Base-by-base conservation (phyloP, 2,888 invertebrate species). In the Helobdella robusta region DNA sequence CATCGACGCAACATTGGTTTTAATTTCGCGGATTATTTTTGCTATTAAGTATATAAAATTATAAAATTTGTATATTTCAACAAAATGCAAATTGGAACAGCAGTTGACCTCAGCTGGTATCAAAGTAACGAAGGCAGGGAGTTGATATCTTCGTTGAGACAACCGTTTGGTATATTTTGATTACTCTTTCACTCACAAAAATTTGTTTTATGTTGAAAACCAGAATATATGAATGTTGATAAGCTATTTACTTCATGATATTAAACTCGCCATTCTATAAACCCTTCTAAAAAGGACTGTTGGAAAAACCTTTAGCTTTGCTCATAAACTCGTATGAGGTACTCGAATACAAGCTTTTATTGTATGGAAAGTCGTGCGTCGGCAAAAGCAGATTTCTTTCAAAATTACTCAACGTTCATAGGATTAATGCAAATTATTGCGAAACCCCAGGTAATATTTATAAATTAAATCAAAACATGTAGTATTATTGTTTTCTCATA, bases 361-460 rank as follows among this genome's bases (percentile, higher is more conserved):
- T 62, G 30, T 62, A 62, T 50, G 62, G 62, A 32, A 62, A 50
- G 30, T 28, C 44, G 18, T 32, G 46, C 2, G 62, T 62, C 23
- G 62, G 62, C 5, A 62, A 62, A 32, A 30, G 50, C n/a, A 30
- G 34, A 20, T 20, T 62, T 18, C 34, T 62, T 2, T 50, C 30
- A 8, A 32, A 32, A 15, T 50, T 62, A 34, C 23, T 46, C 1
- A 20, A 32, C 8, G 28, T 30, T n/a, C 32, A 30, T n/a, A n/a
- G n/a, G 11, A 8, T 50, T 5, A 32, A 25, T 28, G 32, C 28
- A 30, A 46, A 23, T 50, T 46, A 62, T 50, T 62, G 23, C 28
- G 46, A 44, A n/a, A 50, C 62, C n/a, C 23, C 62, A 28, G 62
- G 62, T 62, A 11, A 35, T 5, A 18, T 35, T 3, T 6, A 25